Evolutionary conservation across 2,113 vertebrate species (phyloP), one percentile per base, ranked within the genome.

Genomic region (Taxidea taxus): DNA sequence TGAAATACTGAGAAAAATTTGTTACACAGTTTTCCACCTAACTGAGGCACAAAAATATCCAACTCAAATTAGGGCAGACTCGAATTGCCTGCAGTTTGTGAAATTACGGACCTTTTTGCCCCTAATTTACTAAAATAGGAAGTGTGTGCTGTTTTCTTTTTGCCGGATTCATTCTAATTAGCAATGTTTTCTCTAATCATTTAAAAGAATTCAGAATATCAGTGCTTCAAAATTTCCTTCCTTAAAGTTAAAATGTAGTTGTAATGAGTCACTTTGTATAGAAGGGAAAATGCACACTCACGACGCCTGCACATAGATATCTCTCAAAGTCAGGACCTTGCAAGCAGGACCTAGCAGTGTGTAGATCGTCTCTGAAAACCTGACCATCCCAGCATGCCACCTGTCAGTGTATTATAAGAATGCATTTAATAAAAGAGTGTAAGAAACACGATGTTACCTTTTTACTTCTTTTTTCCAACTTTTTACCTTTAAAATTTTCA

Each of bases 201-300:
- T 90, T 81, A 51, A 49, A 90, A 92, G 34, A 78, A 58, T 29
- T 64, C 49, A 83, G 64, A 89, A 56, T 66, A 23, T 90, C 29
- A 87, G 7, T 51, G 64, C 49, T 87, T 94, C 44, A 54, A n/a
- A 92, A 70, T 74, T 64, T 49, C 39, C 72, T 81, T 70, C 87
- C 72, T 37, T 89, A 60, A 64, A 72, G 44, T 91, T 83, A 87
- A 89, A 89, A 54, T 78, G 60, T 47, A 75, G 58, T 85, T 74
- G 7, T 29, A 83, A 27, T 10, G 51, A 39, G 42, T 54, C n/a
- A 51, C 29, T 78, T 78, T 78, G 6, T 60, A 16, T 91, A 29
- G 49, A 6, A 85, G 86, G 7, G 54, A n/a, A 85, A 82, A 66
- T 18, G 70, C 62, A 44, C 5, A 10, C 2, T 49, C 25, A 25